Base-by-base conservation (phyloP, 2,113 vertebrate genomes). In the Tamias sibiricus region DNA sequence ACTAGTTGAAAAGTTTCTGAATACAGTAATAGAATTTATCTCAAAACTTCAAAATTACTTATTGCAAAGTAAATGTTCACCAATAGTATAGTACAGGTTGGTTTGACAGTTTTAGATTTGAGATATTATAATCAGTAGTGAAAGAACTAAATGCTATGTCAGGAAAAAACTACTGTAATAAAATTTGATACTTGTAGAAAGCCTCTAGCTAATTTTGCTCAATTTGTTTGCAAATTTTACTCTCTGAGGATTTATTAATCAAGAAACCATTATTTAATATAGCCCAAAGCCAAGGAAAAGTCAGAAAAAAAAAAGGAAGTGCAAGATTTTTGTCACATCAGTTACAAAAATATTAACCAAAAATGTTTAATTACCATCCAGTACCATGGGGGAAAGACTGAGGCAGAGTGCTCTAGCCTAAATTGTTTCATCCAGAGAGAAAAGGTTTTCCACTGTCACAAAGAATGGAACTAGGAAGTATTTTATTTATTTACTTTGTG, bases 141-240 rank as follows among this genome's bases (percentile, higher is more conserved):
- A 93, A 72, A 95, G 30, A 52, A 82, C 42, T 84, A 81, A 95
- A 89, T 74, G 86, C 30, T 59, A 59, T 42, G 17, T 68, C 37
- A 74, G 37, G 47, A 80, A 74, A 72, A 64, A 69, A 19, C 8
- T 22, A 75, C 1, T 44, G 0, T 20, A 91, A 93, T 89, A 89
- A 94, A 83, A 96, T 75, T 64, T 75, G 68, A 92, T 54, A 77
- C 35, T 19, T 91, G 3, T 74, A 82, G 79, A 93, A 94, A 75
- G n/a, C 40, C 75, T 94, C 49, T 22, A 42, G 49, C 24, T 64
- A 93, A 71, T 57, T n/a, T 80, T 89, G 72, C 17, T 95, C 54
- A 94, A 16, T 86, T 74, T 94, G 42, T 89, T 69, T 79, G 94
- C 87, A 90, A 74, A 42, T 88, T 95, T 84, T 89, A 79, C 30